A percentile compares a stretch with the other conserved stretches of the same genome.
These are phyloP conservation scores for Physocephala rufipes DNA, from an alignment of 2,888 invertebrate genomes.

Conservation along the genomic window DNA sequence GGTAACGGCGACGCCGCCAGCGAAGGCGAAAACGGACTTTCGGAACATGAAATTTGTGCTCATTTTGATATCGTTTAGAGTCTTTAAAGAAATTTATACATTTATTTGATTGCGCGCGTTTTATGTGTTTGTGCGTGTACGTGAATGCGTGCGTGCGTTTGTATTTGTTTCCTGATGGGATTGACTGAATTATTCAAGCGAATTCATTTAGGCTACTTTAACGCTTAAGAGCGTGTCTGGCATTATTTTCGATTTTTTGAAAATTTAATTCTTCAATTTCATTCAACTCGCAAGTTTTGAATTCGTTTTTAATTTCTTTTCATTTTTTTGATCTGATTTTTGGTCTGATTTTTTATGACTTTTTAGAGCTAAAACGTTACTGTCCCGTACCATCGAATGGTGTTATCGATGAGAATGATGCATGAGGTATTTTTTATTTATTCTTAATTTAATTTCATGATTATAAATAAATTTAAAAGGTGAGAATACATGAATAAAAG, in stretches of 20 bases:
- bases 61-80: constrained; percentile 19
- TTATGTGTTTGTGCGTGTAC: constrained; percentile 1
- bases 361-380: background rate
- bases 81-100: constrained; percentile 23
- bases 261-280: background rate
- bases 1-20: no score
- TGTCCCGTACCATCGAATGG: background rate
- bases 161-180: background rate
- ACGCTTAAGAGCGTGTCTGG: constrained; percentile 23
- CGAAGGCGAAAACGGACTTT: no score
- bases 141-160: background rate
- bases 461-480: background rate
- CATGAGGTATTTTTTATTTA: background rate
- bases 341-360: constrained; percentile 23
- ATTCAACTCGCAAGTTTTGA: no score
- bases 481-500: no score
- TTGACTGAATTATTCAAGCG: constrained; percentile 13
- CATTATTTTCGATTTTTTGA: constrained; percentile 17
- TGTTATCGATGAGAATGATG: background rate
- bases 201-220: constrained; percentile 28
- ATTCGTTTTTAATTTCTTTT: background rate
- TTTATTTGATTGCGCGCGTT: background rate
- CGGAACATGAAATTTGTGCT: constrained; percentile 25
- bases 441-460: background rate
- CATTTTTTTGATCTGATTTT: background rate